Conservation (phyloP, 2,113 vertebrate genomes). For the Dromaius novaehollandiae region DNA sequence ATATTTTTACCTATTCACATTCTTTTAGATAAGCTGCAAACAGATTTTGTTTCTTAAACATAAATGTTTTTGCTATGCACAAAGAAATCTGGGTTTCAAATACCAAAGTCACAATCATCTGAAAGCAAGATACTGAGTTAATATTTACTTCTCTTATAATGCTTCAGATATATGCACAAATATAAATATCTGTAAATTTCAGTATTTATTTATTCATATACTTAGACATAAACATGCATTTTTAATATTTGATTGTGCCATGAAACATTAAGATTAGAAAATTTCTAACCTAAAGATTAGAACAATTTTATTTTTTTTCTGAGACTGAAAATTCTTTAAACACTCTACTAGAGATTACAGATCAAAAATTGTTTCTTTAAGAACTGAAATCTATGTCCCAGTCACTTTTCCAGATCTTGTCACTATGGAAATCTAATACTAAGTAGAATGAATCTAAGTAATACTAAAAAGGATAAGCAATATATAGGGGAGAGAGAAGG, state of each 20-base stretch:
- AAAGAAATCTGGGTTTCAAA: not conserved
- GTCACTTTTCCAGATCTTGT: not conserved
- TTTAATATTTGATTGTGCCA: not conserved
- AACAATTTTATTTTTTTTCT: not conserved
- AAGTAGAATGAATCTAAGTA: not conserved
- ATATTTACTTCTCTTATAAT: not conserved
- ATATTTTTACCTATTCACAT: not conserved
- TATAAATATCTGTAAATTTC: not conserved
- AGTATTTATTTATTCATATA: not conserved
- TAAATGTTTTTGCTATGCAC: not conserved
- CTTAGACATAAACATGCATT: not conserved
- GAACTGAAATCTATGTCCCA: too few relatives aligned
- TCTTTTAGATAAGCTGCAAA: not conserved
- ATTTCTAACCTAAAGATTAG: not conserved
- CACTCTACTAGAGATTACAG: not conserved
- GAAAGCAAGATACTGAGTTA: not conserved
- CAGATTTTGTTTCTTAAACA: not conserved
- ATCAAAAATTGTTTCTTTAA: too few relatives aligned
- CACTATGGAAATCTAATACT: not conserved
- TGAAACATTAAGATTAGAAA: not conserved
- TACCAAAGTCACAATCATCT: not conserved
- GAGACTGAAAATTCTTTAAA: constrained; percentile 10
- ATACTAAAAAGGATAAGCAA: not conserved
- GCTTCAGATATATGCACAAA: not conserved
- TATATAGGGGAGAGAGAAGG: not conserved